Base-by-base conservation (phyloP, 2,888 invertebrate species). In the Rotaria macrura region DNA sequence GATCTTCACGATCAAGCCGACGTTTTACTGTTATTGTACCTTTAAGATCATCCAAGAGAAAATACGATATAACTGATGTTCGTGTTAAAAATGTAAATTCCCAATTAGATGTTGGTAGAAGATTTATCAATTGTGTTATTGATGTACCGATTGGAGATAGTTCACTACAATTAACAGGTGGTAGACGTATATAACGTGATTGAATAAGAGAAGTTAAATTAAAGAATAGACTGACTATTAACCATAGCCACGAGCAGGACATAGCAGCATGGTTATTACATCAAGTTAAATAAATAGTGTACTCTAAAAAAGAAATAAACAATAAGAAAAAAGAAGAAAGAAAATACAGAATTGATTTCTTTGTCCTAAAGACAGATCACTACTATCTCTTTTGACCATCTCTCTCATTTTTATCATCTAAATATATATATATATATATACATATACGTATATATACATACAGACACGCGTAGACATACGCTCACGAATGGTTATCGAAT, bases 1-100 rank as follows among this genome's bases (percentile, higher is more conserved):
- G 84, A 34, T 65, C 65, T 85, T 88, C 88, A 6, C 88, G 85
- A 83, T 88, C 88, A 40, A 88, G 85, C 10, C 65, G 52, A 34
- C 79, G 84, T 79, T 86, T 86, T 17, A 88, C 79, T 25, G 79
- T 79, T 25, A 79, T 79, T 43, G 79, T 79, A 79, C 79, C 79
- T 79, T 79, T 79, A 40, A 79, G 43, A 79, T 79, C 79, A 79
- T 79, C 79, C 25, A 79, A 43, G n/a, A 79, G 43, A 43, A 79
- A 79, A 43, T 79, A 79, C 1, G 43, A 43, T 79, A 43, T 79
- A n/a, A 79, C n/a, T 12, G 79, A 79, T 43, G 40, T 79, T 43
- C 43, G 40, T 14, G 79, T 43, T 79, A 43, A 79, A 79, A 79
- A 79, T n/a, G 43, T 79, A 43, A 79, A 79, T 38, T 23, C 40